A percentile compares a stretch with the other conserved stretches of the same genome.
Evolutionary conservation across 2,113 vertebrate genomes (phyloP).

Genomic region (Piliocolobus tephrosceles): DNA sequence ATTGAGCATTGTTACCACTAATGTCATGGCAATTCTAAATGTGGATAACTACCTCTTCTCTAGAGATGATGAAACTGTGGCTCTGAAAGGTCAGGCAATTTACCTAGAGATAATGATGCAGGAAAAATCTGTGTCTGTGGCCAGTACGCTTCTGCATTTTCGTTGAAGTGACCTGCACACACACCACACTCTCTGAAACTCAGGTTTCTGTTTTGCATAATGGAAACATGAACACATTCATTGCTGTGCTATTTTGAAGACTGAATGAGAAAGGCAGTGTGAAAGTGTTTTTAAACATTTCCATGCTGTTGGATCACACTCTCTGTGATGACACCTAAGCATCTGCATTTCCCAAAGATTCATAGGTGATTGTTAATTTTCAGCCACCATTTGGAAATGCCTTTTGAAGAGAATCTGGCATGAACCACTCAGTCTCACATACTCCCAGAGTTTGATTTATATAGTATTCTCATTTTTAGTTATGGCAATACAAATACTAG

Average conservation of each 20-base stretch:
- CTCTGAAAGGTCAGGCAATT: slow-evolving; percentile 14
- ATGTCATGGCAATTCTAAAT: background rate
- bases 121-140: background rate
- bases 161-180: background rate
- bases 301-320: background rate
- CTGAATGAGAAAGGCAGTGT: background rate
- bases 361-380: background rate
- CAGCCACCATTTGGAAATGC: background rate
- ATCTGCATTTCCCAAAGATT: background rate
- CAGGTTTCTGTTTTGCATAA: background rate
- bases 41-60: background rate
- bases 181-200: background rate
- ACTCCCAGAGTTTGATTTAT: background rate
- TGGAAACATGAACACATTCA: background rate
- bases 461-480: background rate
- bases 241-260: background rate
- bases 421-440: background rate
- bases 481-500: background rate
- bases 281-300: slow-evolving; percentile 9
- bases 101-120: background rate
- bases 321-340: background rate
- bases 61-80: background rate
- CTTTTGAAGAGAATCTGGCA: background rate
- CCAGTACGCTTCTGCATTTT: background rate
- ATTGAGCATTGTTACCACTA: background rate